phyloP scores from a whole-genome alignment of 2,888 invertebrate species.

The Strigamia maritima region DNA sequence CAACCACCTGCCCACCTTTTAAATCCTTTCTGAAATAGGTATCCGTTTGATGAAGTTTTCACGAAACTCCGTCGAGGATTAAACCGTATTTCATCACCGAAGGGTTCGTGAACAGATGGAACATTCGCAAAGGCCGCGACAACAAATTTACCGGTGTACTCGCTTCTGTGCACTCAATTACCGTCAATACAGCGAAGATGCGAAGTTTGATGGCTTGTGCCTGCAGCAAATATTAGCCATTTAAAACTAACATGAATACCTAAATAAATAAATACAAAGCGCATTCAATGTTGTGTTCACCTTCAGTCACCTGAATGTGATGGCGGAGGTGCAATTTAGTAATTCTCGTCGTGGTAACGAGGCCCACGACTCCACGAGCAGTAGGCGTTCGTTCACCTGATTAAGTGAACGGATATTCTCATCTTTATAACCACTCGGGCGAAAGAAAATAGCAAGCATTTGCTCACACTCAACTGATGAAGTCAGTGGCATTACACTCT shows the following conservation, averaged over 20 bases:
- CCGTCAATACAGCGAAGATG: background rate
- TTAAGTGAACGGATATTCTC: constrained; percentile 32
- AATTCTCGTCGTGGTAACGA: background rate
- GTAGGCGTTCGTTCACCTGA: constrained; percentile 27
- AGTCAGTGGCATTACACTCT: constrained; percentile 13
- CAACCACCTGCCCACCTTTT: background rate
- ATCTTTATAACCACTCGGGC: constrained; percentile 22
- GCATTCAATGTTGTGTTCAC: background rate
- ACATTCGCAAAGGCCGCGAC: background rate
- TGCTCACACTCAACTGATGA: constrained; percentile 25
- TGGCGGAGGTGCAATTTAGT: background rate
- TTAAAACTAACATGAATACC: background rate
- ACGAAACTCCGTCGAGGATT: background rate
- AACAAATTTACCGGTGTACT: constrained; percentile 1
- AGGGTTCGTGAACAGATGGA: background rate
- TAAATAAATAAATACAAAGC: background rate
- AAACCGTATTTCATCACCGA: background rate
- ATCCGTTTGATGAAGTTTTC: constrained; percentile 22
- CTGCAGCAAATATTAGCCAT: background rate
- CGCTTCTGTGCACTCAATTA: constrained; percentile 7
- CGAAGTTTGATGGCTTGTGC: background rate
- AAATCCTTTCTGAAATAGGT: background rate
- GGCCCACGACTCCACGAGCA: background rate
- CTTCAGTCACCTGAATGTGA: background rate
- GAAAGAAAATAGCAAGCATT: constrained; percentile 5